These are phyloP conservation scores for Cercopithecus mitis DNA, from an alignment of 2,797 vertebrate genomes.

Conservation along the genomic window DNA sequence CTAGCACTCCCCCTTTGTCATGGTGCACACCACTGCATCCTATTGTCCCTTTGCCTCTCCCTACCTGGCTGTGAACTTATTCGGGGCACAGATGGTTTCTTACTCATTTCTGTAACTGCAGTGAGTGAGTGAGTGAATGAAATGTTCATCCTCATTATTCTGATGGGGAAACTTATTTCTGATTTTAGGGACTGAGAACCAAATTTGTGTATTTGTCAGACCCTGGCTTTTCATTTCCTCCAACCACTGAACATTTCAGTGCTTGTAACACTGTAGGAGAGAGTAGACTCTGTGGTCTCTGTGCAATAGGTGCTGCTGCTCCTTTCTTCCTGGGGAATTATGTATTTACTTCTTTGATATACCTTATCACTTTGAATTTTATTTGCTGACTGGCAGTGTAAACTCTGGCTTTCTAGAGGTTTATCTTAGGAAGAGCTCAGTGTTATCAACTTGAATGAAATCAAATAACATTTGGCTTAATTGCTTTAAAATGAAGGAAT, in stretches of 20 bases:
- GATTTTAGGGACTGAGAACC: neutral
- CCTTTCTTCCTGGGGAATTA: neutral
- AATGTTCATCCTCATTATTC: neutral
- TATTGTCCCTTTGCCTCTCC: neutral
- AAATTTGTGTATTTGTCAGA: neutral
- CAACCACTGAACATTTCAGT: neutral
- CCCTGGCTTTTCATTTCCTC: neutral
- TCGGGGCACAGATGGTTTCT: neutral
- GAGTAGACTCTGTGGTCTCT: neutral
- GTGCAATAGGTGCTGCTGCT: neutral
- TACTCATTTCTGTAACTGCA: neutral
- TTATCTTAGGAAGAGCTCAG: neutral
- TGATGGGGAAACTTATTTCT: neutral
- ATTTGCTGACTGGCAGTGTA: neutral
- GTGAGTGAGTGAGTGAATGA: neutral
- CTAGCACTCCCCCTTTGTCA: neutral
- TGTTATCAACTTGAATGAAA: neutral
- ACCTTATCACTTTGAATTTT: neutral
- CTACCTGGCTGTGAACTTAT: neutral
- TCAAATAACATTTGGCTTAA: conserved; percentile 1
- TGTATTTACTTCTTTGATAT: neutral
- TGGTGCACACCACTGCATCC: no score
- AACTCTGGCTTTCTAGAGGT: neutral
- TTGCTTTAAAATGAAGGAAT: conserved; percentile 17
- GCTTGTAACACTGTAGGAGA: rapidly evolving